phyloP scores from a whole-genome alignment of 2,888 invertebrate species.

The Philopedon plagiatum region DNA sequence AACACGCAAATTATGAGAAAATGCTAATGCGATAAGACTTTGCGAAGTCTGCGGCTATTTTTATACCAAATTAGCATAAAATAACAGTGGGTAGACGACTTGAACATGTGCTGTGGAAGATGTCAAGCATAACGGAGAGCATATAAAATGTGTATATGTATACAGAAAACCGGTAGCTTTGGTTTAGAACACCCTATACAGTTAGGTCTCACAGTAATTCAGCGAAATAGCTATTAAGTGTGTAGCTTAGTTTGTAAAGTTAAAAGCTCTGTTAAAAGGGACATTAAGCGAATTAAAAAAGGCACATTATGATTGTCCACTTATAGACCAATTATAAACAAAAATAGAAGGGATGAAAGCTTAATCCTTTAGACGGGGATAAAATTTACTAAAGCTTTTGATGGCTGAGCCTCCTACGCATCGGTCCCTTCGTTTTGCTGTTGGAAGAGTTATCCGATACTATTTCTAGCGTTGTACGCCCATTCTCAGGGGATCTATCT shows the following conservation, averaged over 20 bases:
- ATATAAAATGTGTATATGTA: not conserved
- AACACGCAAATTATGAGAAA: not conserved
- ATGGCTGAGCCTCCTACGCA: too few relatives aligned
- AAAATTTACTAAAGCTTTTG: too few relatives aligned
- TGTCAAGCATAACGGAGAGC: constrained; percentile 6
- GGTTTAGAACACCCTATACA: constrained; percentile 6
- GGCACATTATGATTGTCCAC: too few relatives aligned
- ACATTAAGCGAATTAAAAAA: too few relatives aligned
- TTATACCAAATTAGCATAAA: constrained; percentile 12
- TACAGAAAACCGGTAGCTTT: constrained; percentile 1
- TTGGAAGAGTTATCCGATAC: constrained; percentile 3
- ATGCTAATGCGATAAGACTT: constrained; percentile 1
- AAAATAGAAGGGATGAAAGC: too few relatives aligned
- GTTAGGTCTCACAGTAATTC: not conserved
- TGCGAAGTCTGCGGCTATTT: not conserved
- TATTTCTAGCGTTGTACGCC: not conserved
- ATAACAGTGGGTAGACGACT: constrained; percentile 15
- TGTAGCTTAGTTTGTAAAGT: not conserved
- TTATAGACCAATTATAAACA: too few relatives aligned
- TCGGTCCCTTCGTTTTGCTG: not conserved
- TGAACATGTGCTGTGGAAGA: constrained; percentile 14
- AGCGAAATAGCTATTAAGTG: not conserved
- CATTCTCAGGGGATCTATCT: constrained; percentile 11
- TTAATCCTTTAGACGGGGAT: too few relatives aligned
- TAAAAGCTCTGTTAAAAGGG: too few relatives aligned